Percentiles rank a stretch among this genome's conserved stretches.
phyloP scores from a whole-genome alignment of 2,113 vertebrate genomes.

The Capra hircus region DNA sequence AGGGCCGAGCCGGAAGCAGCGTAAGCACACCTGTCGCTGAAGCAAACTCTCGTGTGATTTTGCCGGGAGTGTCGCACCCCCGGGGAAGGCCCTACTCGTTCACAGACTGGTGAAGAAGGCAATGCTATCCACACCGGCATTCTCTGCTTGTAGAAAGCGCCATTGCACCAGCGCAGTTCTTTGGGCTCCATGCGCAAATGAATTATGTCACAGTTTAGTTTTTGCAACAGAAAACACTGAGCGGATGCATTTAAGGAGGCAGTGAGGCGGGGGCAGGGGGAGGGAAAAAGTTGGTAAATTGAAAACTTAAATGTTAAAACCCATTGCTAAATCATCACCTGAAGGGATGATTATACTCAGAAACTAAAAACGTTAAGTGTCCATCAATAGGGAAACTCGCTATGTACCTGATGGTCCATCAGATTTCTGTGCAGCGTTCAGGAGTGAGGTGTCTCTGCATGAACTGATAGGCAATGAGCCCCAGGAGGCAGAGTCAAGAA shows the following conservation, averaged over 20 bases:
- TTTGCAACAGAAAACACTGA: background rate
- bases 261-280: rapidly evolving
- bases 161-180: background rate
- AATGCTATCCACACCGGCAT: rapidly evolving
- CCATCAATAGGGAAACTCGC: background rate
- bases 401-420: rapidly evolving
- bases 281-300: background rate
- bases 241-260: background rate
- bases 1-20: background rate
- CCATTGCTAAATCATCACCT: rapidly evolving
- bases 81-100: background rate
- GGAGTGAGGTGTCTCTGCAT: background rate
- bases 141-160: too few species aligned
- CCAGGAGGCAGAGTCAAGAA: background rate
- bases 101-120: background rate
- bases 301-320: background rate
- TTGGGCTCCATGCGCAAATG: background rate
- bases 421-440: rapidly evolving
- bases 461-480: rapidly evolving
- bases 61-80: background rate
- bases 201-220: background rate
- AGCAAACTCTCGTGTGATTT: background rate
- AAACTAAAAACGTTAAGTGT: background rate
- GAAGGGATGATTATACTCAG: rapidly evolving
- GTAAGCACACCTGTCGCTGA: rapidly evolving